These are phyloP conservation scores for Nestor notabilis DNA, from an alignment of 2,113 vertebrate genomes.

Conservation along the genomic window DNA sequence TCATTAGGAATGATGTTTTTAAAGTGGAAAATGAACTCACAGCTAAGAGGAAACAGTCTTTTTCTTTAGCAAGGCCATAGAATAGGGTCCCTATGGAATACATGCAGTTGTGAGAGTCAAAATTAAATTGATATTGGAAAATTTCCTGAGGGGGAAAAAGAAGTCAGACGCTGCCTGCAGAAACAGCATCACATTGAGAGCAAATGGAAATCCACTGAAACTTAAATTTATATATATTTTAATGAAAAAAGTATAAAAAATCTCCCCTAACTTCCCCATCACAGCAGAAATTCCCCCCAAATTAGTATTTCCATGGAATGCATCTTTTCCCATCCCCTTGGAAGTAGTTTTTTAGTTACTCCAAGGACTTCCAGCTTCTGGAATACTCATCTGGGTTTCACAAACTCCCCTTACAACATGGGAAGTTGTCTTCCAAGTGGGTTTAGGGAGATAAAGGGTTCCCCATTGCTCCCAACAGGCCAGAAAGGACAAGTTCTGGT, in stretches of 20 bases:
- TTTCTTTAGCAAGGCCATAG: neutral
- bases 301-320: neutral
- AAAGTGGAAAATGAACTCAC: slow-evolving; percentile 41
- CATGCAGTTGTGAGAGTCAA: slow-evolving; percentile 52
- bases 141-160: slow-evolving; percentile 2
- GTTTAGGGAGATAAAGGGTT: neutral
- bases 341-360: neutral
- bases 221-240: neutral
- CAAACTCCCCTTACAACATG: neutral
- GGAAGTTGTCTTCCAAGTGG: neutral
- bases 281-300: neutral
- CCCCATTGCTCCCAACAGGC: neutral
- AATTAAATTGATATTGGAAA: slow-evolving; percentile 59
- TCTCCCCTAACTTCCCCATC: neutral
- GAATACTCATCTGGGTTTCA: neutral
- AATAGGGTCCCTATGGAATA: neutral
- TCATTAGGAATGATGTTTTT: slow-evolving; percentile 50
- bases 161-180: slow-evolving; percentile 26
- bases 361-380: neutral
- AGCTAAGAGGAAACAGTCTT: slow-evolving; percentile 25
- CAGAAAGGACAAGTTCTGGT: neutral
- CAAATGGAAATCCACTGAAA: slow-evolving; percentile 14
- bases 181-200: neutral
- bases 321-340: neutral
- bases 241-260: neutral